Conservation (phyloP, 2,888 invertebrate species). For the Latrodectus elegans region DNA sequence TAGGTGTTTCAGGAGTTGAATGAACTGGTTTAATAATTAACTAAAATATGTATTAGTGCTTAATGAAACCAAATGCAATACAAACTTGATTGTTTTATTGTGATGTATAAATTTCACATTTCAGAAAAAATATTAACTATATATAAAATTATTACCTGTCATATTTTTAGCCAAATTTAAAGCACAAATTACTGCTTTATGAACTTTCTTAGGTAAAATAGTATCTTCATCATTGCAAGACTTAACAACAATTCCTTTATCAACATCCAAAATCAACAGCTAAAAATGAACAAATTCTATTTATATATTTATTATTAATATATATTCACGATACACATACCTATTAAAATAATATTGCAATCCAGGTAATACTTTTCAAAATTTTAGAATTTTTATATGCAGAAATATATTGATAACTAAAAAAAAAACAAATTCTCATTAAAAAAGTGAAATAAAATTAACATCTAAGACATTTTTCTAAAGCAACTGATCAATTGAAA, state of each 20-base stretch:
- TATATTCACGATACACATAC: background rate
- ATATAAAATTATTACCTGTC: conserved; percentile 71
- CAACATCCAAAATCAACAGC: conserved; percentile 83
- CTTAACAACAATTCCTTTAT: conserved; percentile 78
- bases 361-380: too few species aligned
- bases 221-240: conserved; percentile 86
- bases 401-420: background rate
- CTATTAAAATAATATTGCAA: too few species aligned
- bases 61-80: too few species aligned
- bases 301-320: conserved; percentile 2
- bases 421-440: too few species aligned
- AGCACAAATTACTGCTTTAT: conserved; percentile 82
- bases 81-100: too few species aligned
- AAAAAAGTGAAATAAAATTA: too few species aligned
- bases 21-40: too few species aligned
- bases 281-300: conserved; percentile 65
- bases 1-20: too few species aligned
- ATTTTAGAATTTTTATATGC: background rate
- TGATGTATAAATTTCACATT: background rate
- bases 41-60: too few species aligned
- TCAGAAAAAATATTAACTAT: background rate
- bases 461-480: too few species aligned
- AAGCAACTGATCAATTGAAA: too few species aligned
- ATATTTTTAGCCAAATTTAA: conserved; percentile 76
- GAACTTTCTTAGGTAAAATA: conserved; percentile 83